These are phyloP conservation scores for Thyatira batis DNA, from an alignment of 2,888 invertebrate species.

Conservation along the genomic window DNA sequence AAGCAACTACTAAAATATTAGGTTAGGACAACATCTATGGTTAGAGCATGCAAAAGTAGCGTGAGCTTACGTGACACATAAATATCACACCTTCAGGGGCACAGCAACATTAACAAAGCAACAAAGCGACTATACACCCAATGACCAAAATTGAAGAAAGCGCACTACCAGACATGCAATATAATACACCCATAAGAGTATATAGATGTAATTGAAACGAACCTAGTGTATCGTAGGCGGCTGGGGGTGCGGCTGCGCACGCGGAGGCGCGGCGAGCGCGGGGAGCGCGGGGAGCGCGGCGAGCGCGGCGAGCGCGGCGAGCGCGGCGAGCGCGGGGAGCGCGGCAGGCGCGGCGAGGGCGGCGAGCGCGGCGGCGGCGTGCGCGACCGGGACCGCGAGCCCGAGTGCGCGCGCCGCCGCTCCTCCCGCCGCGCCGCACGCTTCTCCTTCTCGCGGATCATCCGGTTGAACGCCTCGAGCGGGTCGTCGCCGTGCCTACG, in stretches of 20 bases:
- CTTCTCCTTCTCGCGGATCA: conserved; percentile 92
- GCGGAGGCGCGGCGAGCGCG: conserved; percentile 30
- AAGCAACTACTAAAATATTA: not conserved
- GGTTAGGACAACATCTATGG: not conserved
- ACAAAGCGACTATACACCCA: not conserved
- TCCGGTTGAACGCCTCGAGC: conserved; percentile 92
- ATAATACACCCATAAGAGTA: conserved; percentile 2
- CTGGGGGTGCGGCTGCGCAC: conserved; percentile 60
- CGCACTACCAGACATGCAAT: not conserved
- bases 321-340: conserved; percentile 45
- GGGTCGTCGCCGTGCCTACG: conserved; percentile 91
- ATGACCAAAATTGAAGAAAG: not conserved
- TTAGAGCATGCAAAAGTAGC: conserved; percentile 11
- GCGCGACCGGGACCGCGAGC: conserved; percentile 58
- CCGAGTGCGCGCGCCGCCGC: conserved; percentile 79
- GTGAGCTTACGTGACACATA: conserved; percentile 21
- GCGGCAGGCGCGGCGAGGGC: conserved; percentile 46
- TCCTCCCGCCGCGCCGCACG: conserved; percentile 84
- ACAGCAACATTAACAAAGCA: not conserved
- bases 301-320: conserved; percentile 49
- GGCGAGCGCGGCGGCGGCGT: conserved; percentile 58
- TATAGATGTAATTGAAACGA: conserved; percentile 34
- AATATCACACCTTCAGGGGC: not conserved
- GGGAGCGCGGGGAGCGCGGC: conserved; percentile 26
- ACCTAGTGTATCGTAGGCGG: conserved; percentile 72